Percentiles rank a stretch among this genome's conserved stretches.
These are phyloP conservation scores for Hyppa rectilinea DNA, from an alignment of 2,888 invertebrate genomes.

Conservation along the genomic window DNA sequence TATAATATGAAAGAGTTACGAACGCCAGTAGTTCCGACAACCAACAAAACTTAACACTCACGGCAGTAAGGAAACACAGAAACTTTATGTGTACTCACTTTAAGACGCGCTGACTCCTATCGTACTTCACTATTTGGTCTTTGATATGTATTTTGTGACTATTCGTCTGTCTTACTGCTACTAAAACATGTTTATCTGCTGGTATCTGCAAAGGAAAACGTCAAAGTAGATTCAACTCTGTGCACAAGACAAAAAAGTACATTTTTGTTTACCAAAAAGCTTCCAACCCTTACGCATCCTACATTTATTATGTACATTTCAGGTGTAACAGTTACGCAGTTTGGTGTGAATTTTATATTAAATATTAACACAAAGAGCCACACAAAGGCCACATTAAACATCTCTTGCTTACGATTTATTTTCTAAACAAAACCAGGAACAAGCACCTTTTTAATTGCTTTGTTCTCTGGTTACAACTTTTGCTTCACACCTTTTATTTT, in stretches of 20 bases:
- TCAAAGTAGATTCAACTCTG: slow-evolving; percentile 56
- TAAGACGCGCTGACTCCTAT: slow-evolving; percentile 93
- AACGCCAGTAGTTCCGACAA: slow-evolving; percentile 6
- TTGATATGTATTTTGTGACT: slow-evolving; percentile 95
- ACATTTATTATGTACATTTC: slow-evolving; percentile 80
- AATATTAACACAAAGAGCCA: slow-evolving; percentile 83
- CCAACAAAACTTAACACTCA: slow-evolving; percentile 34
- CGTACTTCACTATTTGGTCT: slow-evolving; percentile 94
- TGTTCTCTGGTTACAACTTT: slow-evolving; percentile 38
- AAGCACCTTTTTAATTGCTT: slow-evolving; percentile 55
- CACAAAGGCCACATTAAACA: slow-evolving; percentile 73
- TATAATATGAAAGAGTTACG: slow-evolving; percentile 15
- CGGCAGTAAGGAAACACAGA: slow-evolving; percentile 20
- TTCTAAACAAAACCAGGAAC: slow-evolving; percentile 68
- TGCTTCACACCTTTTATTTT: slow-evolving; percentile 37
- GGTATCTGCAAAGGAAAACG: slow-evolving; percentile 87
- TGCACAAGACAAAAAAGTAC: slow-evolving; percentile 33
- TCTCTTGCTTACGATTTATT: slow-evolving; percentile 72
- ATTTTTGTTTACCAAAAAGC: slow-evolving; percentile 46
- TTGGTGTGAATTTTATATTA: slow-evolving; percentile 85
- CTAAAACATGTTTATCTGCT: slow-evolving; percentile 93
- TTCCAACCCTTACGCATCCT: slow-evolving; percentile 50
- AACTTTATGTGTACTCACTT: slow-evolving; percentile 89
- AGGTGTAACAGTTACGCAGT: slow-evolving; percentile 76
- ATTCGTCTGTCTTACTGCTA: slow-evolving; percentile 94